phyloP scores from a whole-genome alignment of 2,888 invertebrate genomes.

The Leptothorax acervorum region DNA sequence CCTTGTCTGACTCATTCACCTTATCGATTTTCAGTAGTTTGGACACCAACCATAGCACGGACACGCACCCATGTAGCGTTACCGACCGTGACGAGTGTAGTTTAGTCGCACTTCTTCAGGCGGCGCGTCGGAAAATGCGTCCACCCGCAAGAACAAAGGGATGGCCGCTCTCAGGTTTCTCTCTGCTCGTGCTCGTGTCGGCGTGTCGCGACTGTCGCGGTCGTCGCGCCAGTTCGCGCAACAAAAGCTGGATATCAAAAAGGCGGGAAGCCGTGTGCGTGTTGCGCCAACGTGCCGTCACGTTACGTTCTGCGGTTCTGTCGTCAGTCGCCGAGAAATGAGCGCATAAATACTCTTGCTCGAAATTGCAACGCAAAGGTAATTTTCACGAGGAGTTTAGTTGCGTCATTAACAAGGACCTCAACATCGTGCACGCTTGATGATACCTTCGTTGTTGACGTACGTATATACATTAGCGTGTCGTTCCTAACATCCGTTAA shows the following conservation, averaged over 20 bases:
- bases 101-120: too few relatives aligned
- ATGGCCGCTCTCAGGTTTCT: too few relatives aligned
- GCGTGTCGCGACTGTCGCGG: background rate
- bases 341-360: background rate
- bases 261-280: slow-evolving; percentile 18
- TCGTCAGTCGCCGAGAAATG: background rate
- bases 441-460: background rate
- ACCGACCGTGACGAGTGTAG: too few relatives aligned
- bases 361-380: background rate
- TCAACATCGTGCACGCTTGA: background rate
- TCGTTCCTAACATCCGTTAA: background rate
- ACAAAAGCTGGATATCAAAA: slow-evolving; percentile 2
- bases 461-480: background rate
- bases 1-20: too few relatives aligned
- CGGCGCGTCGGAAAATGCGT: too few relatives aligned
- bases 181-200: too few relatives aligned
- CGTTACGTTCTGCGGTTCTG: background rate
- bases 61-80: too few relatives aligned
- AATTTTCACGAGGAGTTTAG: background rate
- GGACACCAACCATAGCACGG: too few relatives aligned
- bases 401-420: background rate
- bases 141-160: too few relatives aligned
- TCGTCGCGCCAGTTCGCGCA: background rate
- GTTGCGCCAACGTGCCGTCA: too few relatives aligned
- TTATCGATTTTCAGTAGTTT: too few relatives aligned